A percentile compares a stretch with the other conserved stretches of the same genome.
Conservation (phyloP, 2,888 invertebrate species). For the Liodrosophila aerea region DNA sequence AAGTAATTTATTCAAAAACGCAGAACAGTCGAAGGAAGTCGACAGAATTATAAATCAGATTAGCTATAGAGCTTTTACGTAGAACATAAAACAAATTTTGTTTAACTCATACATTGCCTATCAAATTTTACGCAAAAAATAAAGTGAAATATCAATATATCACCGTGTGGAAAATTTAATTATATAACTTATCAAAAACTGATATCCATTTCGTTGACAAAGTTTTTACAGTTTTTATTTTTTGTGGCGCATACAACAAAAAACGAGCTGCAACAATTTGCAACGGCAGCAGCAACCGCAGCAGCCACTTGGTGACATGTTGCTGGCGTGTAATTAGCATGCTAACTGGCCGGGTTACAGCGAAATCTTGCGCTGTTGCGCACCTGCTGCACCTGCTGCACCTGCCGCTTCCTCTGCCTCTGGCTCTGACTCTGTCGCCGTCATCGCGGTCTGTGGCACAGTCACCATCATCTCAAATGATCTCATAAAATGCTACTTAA, state of each 20-base stretch:
- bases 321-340: slow-evolving; percentile 68
- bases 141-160: no score
- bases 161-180: no score
- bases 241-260: slow-evolving; percentile 27
- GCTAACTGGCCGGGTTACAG: slow-evolving; percentile 40
- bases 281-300: slow-evolving; percentile 12
- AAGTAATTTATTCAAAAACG: background rate
- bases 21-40: background rate
- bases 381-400: slow-evolving; percentile 50
- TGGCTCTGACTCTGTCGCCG: slow-evolving; percentile 17
- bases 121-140: no score
- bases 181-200: background rate
- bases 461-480: slow-evolving; percentile 55
- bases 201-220: slow-evolving; percentile 24
- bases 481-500: slow-evolving; percentile 72
- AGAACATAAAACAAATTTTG: no score
- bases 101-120: no score
- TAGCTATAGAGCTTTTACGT: no score
- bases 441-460: slow-evolving; percentile 31
- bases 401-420: slow-evolving; percentile 35
- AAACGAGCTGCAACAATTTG: slow-evolving; percentile 39
- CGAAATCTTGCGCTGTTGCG: slow-evolving; percentile 31
- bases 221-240: slow-evolving; percentile 35
- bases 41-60: no score
- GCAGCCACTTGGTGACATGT: slow-evolving; percentile 56